Base-by-base conservation (phyloP, 2,888 invertebrate species). In the Oligia latruncula region DNA sequence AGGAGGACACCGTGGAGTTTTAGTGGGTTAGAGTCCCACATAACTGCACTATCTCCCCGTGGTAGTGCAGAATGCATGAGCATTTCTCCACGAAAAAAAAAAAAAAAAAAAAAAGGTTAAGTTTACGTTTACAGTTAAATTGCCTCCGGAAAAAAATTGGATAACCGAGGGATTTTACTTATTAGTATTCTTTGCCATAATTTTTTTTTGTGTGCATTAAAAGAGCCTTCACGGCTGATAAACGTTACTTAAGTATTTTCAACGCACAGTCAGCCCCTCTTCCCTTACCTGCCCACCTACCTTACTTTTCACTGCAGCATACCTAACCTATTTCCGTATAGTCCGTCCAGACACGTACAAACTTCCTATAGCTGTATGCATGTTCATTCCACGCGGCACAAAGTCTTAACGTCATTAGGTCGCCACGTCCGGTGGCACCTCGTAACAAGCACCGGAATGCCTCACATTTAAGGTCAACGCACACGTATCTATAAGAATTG, bases 371-470 rank as follows among this genome's bases (percentile, higher is more conserved):
- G 23, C 20, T 40, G 8, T 20, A 70, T 78, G 70, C 71, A 71
- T 66, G 60, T 81, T 76, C 71, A 62, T 65, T 72, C 71, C 68
- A 82, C 11, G 65, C 52, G 70, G 71, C 72, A 78, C 64, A 77
- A 77, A 81, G 65, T 82, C 62, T 76, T 72, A 74, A 80, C 68
- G 76, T 79, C 81, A 84, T 86, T 87, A 85, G 72, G 80, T 82
- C 55, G 71, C 64, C 76, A 66, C 77, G 71, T 77, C 76, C 77
- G 77, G 71, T 29, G 76, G 52, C 74, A 78, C 77, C 71, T 66
- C 76, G 76, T 83, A 90, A 85, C 86, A 85, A 90, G 87, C 87
- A 81, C 77, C 79, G 80, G 80, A 90, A 86, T 77, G 74, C 80
- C 83, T 85, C 29, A 84, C 81, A 84, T 84, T 89, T 90, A 84